Evolutionary conservation across 2,797 vertebrate genomes (phyloP), one percentile per base, ranked within the genome.

Genomic region (Sibirionetta formosa): DNA sequence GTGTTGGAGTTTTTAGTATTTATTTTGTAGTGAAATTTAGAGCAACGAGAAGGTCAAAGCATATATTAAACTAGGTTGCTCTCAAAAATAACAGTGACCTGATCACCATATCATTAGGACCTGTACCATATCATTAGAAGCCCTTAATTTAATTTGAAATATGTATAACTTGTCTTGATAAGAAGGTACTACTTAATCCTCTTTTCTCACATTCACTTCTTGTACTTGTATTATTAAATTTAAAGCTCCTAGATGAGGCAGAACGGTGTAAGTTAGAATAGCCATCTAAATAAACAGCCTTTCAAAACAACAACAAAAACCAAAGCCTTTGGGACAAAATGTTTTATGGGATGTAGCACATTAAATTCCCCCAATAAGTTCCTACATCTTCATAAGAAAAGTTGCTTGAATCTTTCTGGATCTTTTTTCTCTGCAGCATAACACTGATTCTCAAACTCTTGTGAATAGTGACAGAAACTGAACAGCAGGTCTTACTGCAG

Each of bases 31-130:
- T 33, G 31, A 89, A 89, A 85, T 68, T 70, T 22, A 65, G 42
- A 95, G 38, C 44, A 78, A 65, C 56, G 64, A 70, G 76, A 90
- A 90, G 1, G 4, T 82, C 61, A 83, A 31, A 29, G 26, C 17
- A 79, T 35, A n/a, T 19, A 50, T 0, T n/a, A 50, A 78, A 76
- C 22, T 26, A 72, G 36, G n/a, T 38, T 79, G 29, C 66, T 90
- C n/a, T 84, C 66, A 76, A 76, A 84, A 92, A 58, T 86, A 92
- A 24, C 80, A 78, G 20, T 72, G 66, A 72, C 36, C 66, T 4
- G 6, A 71, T 68, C 57, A 40, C 50, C 48, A 14, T 50, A 50
- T 50, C 22, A 48, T 48, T 48, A 48, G 75, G 44, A 48, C 46
- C 19, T 79, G 33, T 23, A 75, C 42, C n/a, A 38, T 13, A 20